Percentiles rank a stretch among this genome's conserved stretches.
phyloP scores from a whole-genome alignment of 2,113 vertebrate genomes.

The Eidolon helvum region DNA sequence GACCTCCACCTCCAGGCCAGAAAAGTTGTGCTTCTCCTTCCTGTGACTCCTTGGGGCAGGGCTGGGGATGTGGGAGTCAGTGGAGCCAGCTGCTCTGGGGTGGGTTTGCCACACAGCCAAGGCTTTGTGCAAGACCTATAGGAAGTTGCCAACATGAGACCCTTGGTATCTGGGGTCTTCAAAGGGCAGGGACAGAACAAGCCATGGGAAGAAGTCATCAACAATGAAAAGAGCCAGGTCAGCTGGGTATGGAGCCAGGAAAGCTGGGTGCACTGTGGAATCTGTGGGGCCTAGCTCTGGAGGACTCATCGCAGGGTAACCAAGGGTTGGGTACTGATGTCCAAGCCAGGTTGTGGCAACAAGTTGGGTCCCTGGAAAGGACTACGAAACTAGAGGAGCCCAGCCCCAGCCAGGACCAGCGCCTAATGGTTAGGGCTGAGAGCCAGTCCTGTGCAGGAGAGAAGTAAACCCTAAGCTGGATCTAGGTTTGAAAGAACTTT shows the following conservation, averaged over 20 bases:
- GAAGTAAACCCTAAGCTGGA: not conserved
- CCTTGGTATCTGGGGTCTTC: constrained; percentile 10
- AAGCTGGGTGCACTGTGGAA: not conserved
- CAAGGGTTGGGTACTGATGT: not conserved
- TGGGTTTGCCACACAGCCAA: not conserved
- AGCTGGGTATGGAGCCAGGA: not conserved
- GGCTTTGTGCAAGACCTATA: not conserved
- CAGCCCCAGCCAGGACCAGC: not conserved
- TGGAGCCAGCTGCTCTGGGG: not conserved
- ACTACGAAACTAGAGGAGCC: not conserved
- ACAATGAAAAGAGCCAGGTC: not conserved
- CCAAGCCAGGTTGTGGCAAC: not conserved
- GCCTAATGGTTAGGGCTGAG: not conserved
- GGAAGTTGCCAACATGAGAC: not conserved
- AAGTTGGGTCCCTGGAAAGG: not conserved
- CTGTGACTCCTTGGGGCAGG: not conserved
- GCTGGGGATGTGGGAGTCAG: not conserved
- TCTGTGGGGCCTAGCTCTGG: not conserved
- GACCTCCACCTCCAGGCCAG: not conserved
- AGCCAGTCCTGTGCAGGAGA: not conserved
- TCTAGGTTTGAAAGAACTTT: not conserved
- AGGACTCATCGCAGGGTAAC: not conserved
- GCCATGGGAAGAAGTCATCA: not conserved
- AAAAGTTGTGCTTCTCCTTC: constrained; percentile 54
- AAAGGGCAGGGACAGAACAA: not conserved